These are phyloP conservation scores for Myopa testacea DNA, from an alignment of 2,888 invertebrate species.

Conservation along the genomic window DNA sequence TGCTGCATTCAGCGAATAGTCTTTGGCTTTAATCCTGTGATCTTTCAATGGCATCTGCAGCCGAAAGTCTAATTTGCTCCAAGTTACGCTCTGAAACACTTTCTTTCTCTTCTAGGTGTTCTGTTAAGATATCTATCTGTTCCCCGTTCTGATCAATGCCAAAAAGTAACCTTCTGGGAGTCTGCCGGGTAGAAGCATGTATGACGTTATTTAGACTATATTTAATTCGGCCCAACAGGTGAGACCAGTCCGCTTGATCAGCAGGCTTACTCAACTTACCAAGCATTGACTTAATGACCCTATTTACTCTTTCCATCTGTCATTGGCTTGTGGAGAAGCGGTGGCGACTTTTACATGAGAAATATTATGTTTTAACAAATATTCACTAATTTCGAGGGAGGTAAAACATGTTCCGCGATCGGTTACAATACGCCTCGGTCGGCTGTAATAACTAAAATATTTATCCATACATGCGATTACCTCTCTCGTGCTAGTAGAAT, in stretches of 20 bases:
- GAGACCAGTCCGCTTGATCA: neutral
- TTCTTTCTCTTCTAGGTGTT: constrained; percentile 1
- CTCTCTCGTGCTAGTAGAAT: too few species aligned
- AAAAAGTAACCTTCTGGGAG: neutral
- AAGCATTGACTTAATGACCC: neutral
- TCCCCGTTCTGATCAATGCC: neutral
- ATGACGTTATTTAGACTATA: neutral
- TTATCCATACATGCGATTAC: too few species aligned
- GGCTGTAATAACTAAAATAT: neutral
- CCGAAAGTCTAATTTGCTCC: neutral
- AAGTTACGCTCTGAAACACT: neutral
- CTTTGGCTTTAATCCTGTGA: neutral
- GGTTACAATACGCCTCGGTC: neutral
- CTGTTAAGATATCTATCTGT: neutral
- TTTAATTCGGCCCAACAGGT: neutral
- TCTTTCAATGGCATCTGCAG: neutral
- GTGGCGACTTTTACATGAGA: neutral
- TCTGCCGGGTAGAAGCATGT: neutral
- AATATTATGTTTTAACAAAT: neutral
- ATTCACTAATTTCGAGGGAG: neutral
- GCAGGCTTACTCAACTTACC: neutral
- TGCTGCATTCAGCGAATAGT: neutral
- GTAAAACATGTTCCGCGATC: constrained; percentile 6
- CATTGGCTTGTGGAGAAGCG: neutral
- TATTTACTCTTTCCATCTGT: neutral